These are phyloP conservation scores for Etheostoma cragini DNA, from an alignment of 2,113 vertebrate genomes.

Conservation along the genomic window DNA sequence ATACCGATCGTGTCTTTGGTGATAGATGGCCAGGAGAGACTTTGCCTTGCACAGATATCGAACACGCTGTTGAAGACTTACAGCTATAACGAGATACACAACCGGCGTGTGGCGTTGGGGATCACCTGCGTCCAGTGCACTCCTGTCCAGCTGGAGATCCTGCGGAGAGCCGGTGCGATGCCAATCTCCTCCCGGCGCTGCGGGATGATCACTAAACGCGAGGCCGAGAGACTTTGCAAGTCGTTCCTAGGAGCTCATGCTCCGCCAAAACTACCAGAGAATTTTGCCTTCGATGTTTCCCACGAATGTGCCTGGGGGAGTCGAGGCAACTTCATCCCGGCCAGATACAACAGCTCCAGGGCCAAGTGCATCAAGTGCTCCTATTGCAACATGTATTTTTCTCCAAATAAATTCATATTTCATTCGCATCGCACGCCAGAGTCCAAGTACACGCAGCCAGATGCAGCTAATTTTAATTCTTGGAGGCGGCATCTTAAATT, in stretches of 20 bases:
- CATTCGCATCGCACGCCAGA: constrained; percentile 93
- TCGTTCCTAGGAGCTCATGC: constrained; percentile 91
- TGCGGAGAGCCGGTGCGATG: constrained; percentile 92
- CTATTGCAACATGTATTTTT: constrained; percentile 94
- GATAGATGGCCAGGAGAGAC: constrained; percentile 94
- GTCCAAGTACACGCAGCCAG: constrained; percentile 93
- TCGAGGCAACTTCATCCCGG: constrained; percentile 92
- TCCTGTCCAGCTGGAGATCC: constrained; percentile 92
- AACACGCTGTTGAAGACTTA: constrained; percentile 93
- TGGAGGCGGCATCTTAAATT: constrained; percentile 94
- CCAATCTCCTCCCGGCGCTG: constrained; percentile 93
- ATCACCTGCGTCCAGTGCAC: constrained; percentile 96
- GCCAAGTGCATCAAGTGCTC: constrained; percentile 95
- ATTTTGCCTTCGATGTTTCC: constrained; percentile 93
- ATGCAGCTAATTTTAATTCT: constrained; percentile 93
- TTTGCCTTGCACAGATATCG: constrained; percentile 93
- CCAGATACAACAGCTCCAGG: constrained; percentile 93
- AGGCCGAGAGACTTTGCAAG: constrained; percentile 93
- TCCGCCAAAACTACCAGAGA: constrained; percentile 92
- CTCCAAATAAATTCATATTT: constrained; percentile 95
- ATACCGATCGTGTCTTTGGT: constrained; percentile 96
- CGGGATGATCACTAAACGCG: constrained; percentile 94
- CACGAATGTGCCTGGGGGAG: constrained; percentile 94
- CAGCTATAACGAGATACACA: constrained; percentile 96
- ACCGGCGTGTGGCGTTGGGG: constrained; percentile 92